Evolutionary conservation across 2,888 invertebrate genomes (phyloP), one percentile per base, ranked within the genome.

Genomic region (Beris morrisii): DNA sequence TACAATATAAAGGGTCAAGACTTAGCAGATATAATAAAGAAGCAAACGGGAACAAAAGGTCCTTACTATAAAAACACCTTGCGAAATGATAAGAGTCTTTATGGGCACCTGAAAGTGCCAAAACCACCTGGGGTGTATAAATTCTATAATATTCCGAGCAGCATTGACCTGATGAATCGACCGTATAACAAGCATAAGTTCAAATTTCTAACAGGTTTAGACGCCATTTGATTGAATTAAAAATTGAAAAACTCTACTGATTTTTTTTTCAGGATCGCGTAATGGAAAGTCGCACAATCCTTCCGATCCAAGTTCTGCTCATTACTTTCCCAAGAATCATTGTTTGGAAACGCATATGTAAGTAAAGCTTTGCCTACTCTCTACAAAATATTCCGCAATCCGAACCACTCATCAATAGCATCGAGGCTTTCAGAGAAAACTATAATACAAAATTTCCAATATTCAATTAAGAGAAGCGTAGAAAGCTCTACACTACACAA

Each of bases 241-340:
- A 55, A 31, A 15, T 56, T 7, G 32, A 32, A 13, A 52, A 43
- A 30, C 4, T 32, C 2, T 28, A 6, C 31, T 30, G 32, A 15
- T 7, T 55, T 31, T 55, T 52, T 44, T 52, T 58, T 32, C 55
- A 66, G 66, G 52, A 30, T 5, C 68, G 4, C 44, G 66, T 30
- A 9, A 56, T 5, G 38, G 58, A 1, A 48, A 50, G 50, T 82
- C 83, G 30, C 81, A 79, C 53, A 78, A 81, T 57, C 81, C 84
- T 0, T 72, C 77, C 0, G 82, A 83, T 1, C 87, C 87, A 0
- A 83, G 85, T 0, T 85, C 87, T 0, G 82, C 82, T 0, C 73
- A 78, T 64, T 84, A 85, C 69, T 74, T 69, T 32, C 72, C 72
- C 28, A 30, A 48, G 5, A 68, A 59, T 48, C 61, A 65, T 55